phyloP scores from a whole-genome alignment of 2,888 invertebrate species.

The Agonum fuliginosum region DNA sequence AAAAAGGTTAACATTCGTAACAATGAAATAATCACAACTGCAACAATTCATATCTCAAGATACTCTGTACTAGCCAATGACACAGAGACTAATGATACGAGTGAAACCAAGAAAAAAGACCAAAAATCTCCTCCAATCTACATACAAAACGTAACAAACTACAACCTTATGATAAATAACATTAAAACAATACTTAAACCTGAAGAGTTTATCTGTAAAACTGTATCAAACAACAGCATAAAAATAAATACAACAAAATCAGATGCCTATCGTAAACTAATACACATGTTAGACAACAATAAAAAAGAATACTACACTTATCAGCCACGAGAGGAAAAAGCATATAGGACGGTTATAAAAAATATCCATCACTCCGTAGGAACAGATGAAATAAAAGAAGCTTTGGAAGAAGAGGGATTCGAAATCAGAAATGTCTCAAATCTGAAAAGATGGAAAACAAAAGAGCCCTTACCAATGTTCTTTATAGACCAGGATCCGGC shows the following conservation, averaged over 20 bases:
- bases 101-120: not conserved
- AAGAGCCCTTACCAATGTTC: conserved; percentile 55
- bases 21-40: no score
- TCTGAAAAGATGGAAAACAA: conserved; percentile 43
- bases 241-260: not conserved
- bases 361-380: conserved; percentile 25
- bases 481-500: conserved; percentile 55
- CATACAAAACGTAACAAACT: not conserved
- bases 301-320: not conserved
- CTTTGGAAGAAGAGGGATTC: conserved; percentile 43
- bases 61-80: not conserved
- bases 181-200: not conserved
- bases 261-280: not conserved
- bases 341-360: conserved; percentile 17
- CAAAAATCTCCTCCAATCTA: not conserved
- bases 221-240: not conserved
- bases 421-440: conserved; percentile 57
- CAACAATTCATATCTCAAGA: no score
- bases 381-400: conserved; percentile 41
- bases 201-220: not conserved
- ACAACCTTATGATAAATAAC: not conserved
- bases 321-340: not conserved
- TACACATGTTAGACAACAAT: not conserved
- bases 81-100: not conserved
- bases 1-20: no score